Base-by-base conservation (phyloP, 2,888 invertebrate genomes). In the Epicampocera succincta region DNA sequence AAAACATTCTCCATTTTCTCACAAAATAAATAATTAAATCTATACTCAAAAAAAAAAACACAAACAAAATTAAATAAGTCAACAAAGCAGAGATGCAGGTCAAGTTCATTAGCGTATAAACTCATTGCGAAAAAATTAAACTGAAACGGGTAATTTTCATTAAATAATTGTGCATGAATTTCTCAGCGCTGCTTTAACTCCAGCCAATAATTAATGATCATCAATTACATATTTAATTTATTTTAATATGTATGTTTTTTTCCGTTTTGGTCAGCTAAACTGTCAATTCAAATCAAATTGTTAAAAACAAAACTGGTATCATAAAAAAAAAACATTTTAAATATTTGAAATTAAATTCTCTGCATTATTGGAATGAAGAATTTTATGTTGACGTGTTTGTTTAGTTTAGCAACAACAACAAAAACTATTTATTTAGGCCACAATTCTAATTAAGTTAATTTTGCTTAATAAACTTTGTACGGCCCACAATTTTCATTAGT, bases 51-150 rank as follows among this genome's bases (percentile, higher is more conserved):
- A 25, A 25, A 3, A 3, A 25, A 25, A 25, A 38, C 29, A 56
- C n/a, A 66, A 50, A 58, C 38, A 66, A 33, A 33, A 9, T 9
- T 29, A 33, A 17, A n/a, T n/a, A n/a, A n/a, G n/a, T n/a, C n/a
- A n/a, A n/a, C n/a, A 29, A 33, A 33, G 63, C 50, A 56, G 65
- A 65, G 48, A 78, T 66, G 58, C 72, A 78, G 71, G 78, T 78
- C 78, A 78, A 78, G 78, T 78, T 65, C 65, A 42, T 66, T 60
- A 58, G 15, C 17, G 58, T 72, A 52, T 25, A 52, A 60, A 61
- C 63, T 38, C 46, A 48, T 42, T 33, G 2, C 9, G 42, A 58
- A 42, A 48, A 66, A 13, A 44, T 56, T 46, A 6, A 48, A 29
- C 38, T 48, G 1, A 71, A 71, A 54, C 75, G 68, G 52, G 52